Conservation (phyloP, 2,888 invertebrate species). For the Xanthia icteritia region DNA sequence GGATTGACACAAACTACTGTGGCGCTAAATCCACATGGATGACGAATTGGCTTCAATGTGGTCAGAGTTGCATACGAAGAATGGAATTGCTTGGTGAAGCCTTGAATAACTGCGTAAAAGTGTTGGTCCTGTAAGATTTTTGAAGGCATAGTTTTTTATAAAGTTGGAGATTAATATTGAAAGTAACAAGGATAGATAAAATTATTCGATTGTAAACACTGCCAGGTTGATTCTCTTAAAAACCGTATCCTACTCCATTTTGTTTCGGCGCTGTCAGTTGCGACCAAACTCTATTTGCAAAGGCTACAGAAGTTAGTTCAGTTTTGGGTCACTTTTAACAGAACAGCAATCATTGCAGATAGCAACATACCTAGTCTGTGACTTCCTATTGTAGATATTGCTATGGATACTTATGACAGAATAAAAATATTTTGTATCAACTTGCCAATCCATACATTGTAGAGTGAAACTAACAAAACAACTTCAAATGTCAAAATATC, state of each 20-base stretch:
- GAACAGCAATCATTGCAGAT: neutral
- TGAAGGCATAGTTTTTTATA: neutral
- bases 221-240: too few relatives aligned
- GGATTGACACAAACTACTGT: constrained; percentile 75
- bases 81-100: neutral
- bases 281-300: neutral
- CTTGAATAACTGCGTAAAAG: neutral
- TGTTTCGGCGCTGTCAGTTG: neutral
- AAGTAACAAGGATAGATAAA: neutral
- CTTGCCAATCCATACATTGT: constrained; percentile 6
- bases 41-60: constrained; percentile 55
- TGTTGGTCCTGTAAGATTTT: neutral
- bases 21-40: constrained; percentile 75
- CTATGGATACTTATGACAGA: neutral
- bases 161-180: neutral
- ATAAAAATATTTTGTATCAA: neutral
- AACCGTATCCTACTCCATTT: neutral
- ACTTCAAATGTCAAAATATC: constrained; percentile 65
- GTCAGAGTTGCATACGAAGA: neutral
- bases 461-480: constrained; percentile 32
- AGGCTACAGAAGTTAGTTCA: neutral
- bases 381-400: too few relatives aligned
- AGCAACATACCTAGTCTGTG: neutral
- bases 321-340: neutral
- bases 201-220: neutral